Percentiles rank a stretch among this genome's conserved stretches.
These are phyloP conservation scores for Eurytoma adleriae DNA, from an alignment of 2,888 invertebrate genomes.

Conservation along the genomic window DNA sequence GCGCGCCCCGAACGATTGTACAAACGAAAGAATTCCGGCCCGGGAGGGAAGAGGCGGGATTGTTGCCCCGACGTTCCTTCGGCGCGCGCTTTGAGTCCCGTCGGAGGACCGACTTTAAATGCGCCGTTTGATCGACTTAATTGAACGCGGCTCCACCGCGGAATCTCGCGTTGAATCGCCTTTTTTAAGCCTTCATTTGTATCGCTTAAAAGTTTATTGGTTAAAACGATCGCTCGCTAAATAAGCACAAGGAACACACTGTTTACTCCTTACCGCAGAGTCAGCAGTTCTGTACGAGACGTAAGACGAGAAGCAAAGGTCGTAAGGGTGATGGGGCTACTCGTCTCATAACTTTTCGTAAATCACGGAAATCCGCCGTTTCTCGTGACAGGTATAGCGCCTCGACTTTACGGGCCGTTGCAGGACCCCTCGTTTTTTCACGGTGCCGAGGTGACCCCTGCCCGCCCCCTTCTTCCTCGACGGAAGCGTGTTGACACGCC, in stretches of 20 bases:
- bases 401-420: slow-evolving; percentile 40
- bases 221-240: too few species aligned
- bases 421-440: slow-evolving; percentile 15
- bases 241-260: too few species aligned
- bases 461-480: slow-evolving; percentile 58
- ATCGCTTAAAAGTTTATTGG: too few species aligned
- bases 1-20: slow-evolving; percentile 55
- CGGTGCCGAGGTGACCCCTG: neutral
- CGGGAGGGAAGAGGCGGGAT: slow-evolving; percentile 54
- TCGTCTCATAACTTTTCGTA: slow-evolving; percentile 12
- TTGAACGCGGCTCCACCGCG: slow-evolving; percentile 14
- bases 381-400: slow-evolving; percentile 36
- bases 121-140: slow-evolving; percentile 43
- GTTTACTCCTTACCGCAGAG: too few species aligned
- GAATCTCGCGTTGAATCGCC: neutral
- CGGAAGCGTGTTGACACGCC: slow-evolving; percentile 74
- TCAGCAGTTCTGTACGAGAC: too few species aligned
- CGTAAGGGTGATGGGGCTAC: too few species aligned
- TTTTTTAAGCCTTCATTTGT: too few species aligned
- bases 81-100: slow-evolving; percentile 28
- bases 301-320: too few species aligned
- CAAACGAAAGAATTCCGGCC: slow-evolving; percentile 56
- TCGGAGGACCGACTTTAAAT: slow-evolving; percentile 23
- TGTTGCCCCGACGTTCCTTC: slow-evolving; percentile 32
- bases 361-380: slow-evolving; percentile 45